Base-by-base conservation (phyloP, 1,140 invertebrate genomes). In the Dufourea novaeangliae region DNA sequence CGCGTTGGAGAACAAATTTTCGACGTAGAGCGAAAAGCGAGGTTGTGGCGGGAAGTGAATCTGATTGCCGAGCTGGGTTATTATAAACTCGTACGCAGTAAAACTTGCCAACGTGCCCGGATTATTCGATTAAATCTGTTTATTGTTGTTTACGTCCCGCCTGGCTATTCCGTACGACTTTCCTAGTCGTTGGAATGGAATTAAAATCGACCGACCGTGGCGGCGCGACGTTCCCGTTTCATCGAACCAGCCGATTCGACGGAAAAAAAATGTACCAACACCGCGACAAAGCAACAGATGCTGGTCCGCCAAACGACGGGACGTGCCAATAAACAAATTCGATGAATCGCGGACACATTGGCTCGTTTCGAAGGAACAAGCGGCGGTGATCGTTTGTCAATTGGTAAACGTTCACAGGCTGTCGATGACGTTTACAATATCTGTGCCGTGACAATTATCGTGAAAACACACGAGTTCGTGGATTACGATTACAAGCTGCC, bases 71-170 rank as follows among this genome's bases (percentile, higher is more conserved):
- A 2, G 12, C 17, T 20, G 20, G 3, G 50, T 39, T 57, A 27
- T 70, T 41, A 41, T 70, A 70, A 69, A 56, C 67, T 39, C 27
- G 34, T 8, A 2, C 37, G 37, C 25, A 25, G 5, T 39, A 29
- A 70, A 70, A n/a, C 17, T 70, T 56, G 32, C 5, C 34, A 22
- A 41, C 25, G 6, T 11, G 5, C 46, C 2, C 2, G 34, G 17
- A 22, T 70, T 70, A 59, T 59, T 41, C 68, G 52, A 70, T 59
- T 57, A 57, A 57, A 70, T 59, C 52, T 39, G 52, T 70, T 70
- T 37, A 59, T 70, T 25, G 44, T 68, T 68, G 52, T 70, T 70
- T 56, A 50, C 25, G 25, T 20, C 11, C 20, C 14, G 6, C 34
- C 20, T 6, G 2, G 32, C 17, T 39, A 22, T 37, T 54, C 25